Base-by-base conservation (phyloP, 2,797 vertebrate species). In the Pangasius larnaudii region DNA sequence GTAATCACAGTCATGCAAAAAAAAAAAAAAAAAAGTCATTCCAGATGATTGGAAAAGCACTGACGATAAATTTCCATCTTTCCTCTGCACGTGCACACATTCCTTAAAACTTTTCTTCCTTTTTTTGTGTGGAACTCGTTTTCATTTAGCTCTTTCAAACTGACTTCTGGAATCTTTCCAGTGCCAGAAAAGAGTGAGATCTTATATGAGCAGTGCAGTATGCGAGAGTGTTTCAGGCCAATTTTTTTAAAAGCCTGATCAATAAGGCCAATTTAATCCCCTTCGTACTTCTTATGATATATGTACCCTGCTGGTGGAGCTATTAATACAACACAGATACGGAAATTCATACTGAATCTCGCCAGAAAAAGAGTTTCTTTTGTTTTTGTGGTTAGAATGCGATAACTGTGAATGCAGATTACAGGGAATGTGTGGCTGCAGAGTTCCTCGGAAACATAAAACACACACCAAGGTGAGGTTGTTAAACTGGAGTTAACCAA, bases 221-320 rank as follows among this genome's bases (percentile, higher is more conserved):
- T 36, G 77, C 0, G 53, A 80, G 53, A 58, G 10, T 2, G 33
- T 59, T 90, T 86, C 86, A n/a, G 74, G n/a, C n/a, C 91, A 91
- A 91, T 93, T 95, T 91, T 56, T 92, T 95, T 88, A 93, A 93
- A 91, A 94, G 90, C 88, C 91, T 89, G 93, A 96, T 96, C 94
- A 93, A 95, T 88, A 93, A 91, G 87, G 65, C 92, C 90, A 88
- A 93, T 94, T 93, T 92, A 92, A 94, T 92, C 82, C 89, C 88
- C 91, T 92, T 94, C 91, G 90, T 90, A 93, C 88, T 91, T 92
- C 92, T 88, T 89, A 30, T 90, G 56, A 81, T 81, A 33, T 61
- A 81, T 42, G 11, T 33, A 16, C 24, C 13, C 79, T 13, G 10
- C 33, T 42, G 79, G n/a, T 27, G 36, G 36, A 81, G 58, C 36